Conservation (phyloP, 2,113 vertebrate genomes). For the Psettodes erumei region DNA sequence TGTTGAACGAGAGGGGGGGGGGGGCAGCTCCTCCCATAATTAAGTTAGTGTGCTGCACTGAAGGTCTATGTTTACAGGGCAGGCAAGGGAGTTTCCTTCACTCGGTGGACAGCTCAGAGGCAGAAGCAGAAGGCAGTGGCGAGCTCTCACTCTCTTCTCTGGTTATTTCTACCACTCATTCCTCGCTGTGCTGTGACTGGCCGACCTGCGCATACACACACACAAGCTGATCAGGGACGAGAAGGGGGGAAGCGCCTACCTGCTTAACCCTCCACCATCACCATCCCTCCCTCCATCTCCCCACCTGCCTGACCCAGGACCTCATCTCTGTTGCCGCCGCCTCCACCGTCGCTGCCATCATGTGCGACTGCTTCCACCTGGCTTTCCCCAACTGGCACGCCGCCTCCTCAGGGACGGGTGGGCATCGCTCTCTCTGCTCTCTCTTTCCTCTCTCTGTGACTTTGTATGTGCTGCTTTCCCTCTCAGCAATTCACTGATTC, state of each 20-base stretch:
- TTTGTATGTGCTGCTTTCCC: conserved; percentile 9
- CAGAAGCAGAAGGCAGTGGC: conserved; percentile 41
- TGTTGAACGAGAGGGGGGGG: conserved; percentile 65
- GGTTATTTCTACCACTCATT: conserved; percentile 60
- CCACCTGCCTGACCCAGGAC: conserved; percentile 20
- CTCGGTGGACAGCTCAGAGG: conserved; percentile 75
- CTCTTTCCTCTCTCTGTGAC: conserved; percentile 3
- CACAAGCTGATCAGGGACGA: conserved; percentile 50
- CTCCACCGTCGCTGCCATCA: conserved; percentile 78
- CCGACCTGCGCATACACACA: conserved; percentile 46
- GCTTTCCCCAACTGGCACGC: conserved; percentile 97
- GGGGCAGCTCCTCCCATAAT: conserved; percentile 83
- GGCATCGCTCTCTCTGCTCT: conserved; percentile 80
- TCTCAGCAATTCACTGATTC: conserved; percentile 49
- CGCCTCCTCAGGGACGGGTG: conserved; percentile 94
- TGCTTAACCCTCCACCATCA: conserved; percentile 4
- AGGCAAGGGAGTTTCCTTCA: conserved; percentile 79
- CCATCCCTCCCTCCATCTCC: conserved; percentile 13
- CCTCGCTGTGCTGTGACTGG: conserved; percentile 65
- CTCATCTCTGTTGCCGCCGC: conserved; percentile 3
- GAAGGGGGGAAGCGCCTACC: conserved; percentile 1
- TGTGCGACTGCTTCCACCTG: conserved; percentile 99
- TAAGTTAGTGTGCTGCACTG: conserved; percentile 81
- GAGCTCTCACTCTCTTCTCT: conserved; percentile 67
- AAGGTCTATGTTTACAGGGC: conserved; percentile 83